A percentile compares a stretch with the other conserved stretches of the same genome.
phyloP scores from a whole-genome alignment of 2,113 vertebrate species.

The Pterocles gutturalis region DNA sequence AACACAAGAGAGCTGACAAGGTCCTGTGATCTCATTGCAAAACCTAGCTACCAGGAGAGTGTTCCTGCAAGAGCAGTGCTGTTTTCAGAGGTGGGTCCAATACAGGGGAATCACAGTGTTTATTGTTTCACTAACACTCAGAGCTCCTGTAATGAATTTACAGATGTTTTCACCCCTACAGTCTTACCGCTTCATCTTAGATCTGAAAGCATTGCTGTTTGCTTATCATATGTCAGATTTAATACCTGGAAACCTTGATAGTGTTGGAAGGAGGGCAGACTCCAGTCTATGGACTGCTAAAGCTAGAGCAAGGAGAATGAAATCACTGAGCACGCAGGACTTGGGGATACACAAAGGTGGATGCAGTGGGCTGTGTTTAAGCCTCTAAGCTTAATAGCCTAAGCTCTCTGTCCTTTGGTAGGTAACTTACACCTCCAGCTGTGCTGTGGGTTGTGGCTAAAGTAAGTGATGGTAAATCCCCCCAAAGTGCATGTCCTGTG shows the following conservation, averaged over 20 bases:
- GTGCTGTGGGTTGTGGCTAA: neutral
- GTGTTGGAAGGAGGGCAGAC: neutral
- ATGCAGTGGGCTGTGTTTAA: neutral
- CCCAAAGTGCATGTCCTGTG: neutral
- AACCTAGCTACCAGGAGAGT: neutral
- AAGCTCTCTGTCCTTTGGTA: neutral
- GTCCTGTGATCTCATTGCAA: neutral
- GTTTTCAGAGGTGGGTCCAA: neutral
- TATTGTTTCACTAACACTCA: neutral
- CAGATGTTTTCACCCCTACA: neutral
- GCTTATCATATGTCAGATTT: neutral
- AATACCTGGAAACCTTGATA: neutral
- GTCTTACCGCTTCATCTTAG: neutral
- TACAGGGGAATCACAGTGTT: neutral
- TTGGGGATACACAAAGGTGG: neutral
- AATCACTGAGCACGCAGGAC: neutral
- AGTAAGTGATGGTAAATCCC: neutral
- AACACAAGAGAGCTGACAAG: neutral
- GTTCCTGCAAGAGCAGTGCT: neutral
- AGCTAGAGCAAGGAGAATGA: neutral
- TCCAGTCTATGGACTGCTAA: neutral
- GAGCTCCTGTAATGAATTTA: neutral
- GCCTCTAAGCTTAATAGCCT: neutral
- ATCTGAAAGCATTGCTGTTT: neutral
- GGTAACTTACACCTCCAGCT: neutral